phyloP scores from a whole-genome alignment of 1,140 invertebrate genomes.

The Zaprionus africanus region DNA sequence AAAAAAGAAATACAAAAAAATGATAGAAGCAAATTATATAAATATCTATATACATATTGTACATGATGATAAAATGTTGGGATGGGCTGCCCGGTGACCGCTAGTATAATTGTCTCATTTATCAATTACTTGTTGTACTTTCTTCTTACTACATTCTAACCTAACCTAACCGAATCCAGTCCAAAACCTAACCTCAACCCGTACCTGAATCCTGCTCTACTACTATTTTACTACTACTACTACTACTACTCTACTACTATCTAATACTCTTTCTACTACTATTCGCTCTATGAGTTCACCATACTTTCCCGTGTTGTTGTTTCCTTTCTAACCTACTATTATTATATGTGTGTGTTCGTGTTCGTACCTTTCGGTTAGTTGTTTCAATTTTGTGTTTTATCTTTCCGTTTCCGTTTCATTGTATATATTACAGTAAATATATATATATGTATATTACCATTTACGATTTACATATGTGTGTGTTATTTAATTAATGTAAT shows the following conservation, averaged over 20 bases:
- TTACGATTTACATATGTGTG: constrained; percentile 59
- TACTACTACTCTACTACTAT: constrained; percentile 31
- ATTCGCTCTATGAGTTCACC: constrained; percentile 78
- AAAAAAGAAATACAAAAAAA: constrained; percentile 31
- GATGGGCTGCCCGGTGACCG: constrained; percentile 85
- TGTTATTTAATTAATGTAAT: constrained; percentile 81
- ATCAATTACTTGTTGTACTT: constrained; percentile 83
- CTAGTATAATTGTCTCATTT: constrained; percentile 84
- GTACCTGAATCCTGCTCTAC: constrained; percentile 37
- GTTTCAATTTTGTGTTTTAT: constrained; percentile 40
- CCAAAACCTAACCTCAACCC: constrained; percentile 39
- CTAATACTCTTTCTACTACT: constrained; percentile 67
- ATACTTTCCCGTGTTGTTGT: constrained; percentile 65
- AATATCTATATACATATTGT: constrained; percentile 70
- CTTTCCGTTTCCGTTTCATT: constrained; percentile 22
- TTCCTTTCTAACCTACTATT: constrained; percentile 52
- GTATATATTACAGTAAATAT: background rate
- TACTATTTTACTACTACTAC: constrained; percentile 37
- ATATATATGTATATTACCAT: constrained; percentile 30
- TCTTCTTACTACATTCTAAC: constrained; percentile 79
- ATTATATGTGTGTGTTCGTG: constrained; percentile 70
- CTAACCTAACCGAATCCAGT: constrained; percentile 65
- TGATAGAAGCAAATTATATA: constrained; percentile 59
- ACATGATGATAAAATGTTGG: constrained; percentile 84
- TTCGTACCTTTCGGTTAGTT: constrained; percentile 65